Evolutionary conservation across 64 coral and sea anemone species (phyloP).

Genomic region (Astreopora myriophthalma): DNA sequence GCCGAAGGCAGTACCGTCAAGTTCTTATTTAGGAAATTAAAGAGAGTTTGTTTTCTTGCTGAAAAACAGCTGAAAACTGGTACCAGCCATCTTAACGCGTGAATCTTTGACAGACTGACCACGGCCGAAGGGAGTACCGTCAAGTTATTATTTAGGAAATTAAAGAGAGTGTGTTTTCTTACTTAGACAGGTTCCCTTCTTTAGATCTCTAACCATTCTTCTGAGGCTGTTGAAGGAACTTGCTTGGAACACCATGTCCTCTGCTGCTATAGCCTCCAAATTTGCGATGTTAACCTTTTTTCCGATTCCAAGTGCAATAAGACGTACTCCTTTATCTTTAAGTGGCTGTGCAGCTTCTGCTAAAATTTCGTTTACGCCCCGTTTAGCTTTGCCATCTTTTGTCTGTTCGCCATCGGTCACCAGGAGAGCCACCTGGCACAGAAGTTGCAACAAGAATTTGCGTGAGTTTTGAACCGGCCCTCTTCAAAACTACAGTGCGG

Average conservation of each 20-base stretch:
- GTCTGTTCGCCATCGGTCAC: slow-evolving; percentile 33
- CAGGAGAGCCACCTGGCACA: slow-evolving; percentile 19
- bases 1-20: no score
- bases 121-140: no score
- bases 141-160: no score
- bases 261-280: neutral
- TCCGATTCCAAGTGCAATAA: slow-evolving; percentile 29
- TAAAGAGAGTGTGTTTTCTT: neutral
- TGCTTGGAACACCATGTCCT: neutral
- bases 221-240: neutral
- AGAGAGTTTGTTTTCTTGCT: neutral
- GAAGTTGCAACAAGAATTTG: no score
- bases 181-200: slow-evolving; percentile 1
- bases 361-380: neutral
- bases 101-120: no score
- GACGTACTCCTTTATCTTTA: neutral
- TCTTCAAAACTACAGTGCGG: no score
- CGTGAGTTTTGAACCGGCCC: no score
- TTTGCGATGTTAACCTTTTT: neutral
- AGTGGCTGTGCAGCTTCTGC: neutral
- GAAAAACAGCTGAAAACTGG: no score
- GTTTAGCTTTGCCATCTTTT: neutral
- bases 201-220: neutral
- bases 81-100: no score
- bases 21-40: no score